Evolutionary conservation across 1,140 invertebrate species (phyloP).

Genomic region (Pseudomyrmex concolor): DNA sequence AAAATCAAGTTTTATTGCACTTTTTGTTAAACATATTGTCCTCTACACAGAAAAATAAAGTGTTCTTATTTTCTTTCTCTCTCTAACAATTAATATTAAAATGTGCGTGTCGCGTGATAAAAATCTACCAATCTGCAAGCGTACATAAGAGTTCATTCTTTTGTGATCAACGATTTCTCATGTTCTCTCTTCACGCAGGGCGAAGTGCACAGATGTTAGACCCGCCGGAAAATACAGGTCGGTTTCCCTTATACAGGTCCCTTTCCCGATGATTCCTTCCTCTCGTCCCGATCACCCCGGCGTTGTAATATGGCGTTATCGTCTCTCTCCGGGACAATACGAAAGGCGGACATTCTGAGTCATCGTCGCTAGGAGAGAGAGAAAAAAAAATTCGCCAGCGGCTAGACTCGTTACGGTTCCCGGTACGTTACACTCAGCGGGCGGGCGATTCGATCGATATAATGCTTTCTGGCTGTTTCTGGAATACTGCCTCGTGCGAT

Average conservation of each 20-base stretch:
- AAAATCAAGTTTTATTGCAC: no score
- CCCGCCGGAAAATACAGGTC: slow-evolving; percentile 18
- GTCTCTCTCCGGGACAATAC: slow-evolving; percentile 61
- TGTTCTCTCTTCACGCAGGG: slow-evolving; percentile 2
- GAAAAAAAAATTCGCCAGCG: slow-evolving; percentile 52
- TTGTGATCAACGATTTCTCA: neutral
- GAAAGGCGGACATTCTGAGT: slow-evolving; percentile 51
- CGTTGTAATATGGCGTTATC: slow-evolving; percentile 52
- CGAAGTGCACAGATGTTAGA: neutral
- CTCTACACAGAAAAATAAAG: no score
- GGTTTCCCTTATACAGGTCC: no score
- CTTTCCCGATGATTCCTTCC: slow-evolving; percentile 23
- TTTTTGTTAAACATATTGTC: no score
- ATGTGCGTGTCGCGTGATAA: neutral
- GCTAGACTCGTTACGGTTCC: slow-evolving; percentile 61
- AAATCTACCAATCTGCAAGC: no score
- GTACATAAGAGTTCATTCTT: no score
- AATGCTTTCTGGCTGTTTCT: slow-evolving; percentile 14
- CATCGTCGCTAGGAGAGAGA: slow-evolving; percentile 53
- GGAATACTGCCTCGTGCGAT: slow-evolving; percentile 44
- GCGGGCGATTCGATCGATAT: slow-evolving; percentile 66
- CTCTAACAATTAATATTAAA: no score
- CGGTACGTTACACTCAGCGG: slow-evolving; percentile 47
- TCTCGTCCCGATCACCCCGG: slow-evolving; percentile 11
- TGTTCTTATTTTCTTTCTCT: no score